A percentile compares a stretch with the other conserved stretches of the same genome.
These are phyloP conservation scores for Pristionchus entomophagus DNA, from an alignment of 2,888 invertebrate species.

Conservation along the genomic window DNA sequence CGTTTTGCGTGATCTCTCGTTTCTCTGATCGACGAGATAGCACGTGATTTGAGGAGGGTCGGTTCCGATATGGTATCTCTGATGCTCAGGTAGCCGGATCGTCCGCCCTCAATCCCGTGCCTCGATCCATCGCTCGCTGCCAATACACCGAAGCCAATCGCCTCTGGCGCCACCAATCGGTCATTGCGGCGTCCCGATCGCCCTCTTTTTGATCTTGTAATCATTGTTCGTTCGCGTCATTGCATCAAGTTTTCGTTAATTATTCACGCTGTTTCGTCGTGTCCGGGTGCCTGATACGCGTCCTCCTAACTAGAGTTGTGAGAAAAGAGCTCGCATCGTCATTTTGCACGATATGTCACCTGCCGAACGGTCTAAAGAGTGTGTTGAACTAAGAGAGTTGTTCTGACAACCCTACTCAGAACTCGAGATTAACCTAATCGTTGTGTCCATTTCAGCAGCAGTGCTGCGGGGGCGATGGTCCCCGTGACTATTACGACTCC, in stretches of 20 bases:
- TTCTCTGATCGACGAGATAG: no score
- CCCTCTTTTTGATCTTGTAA: no score
- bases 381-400: no score
- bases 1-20: no score
- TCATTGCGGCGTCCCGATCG: slow-evolving; percentile 16
- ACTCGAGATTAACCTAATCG: no score
- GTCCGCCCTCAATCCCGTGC: slow-evolving; percentile 64
- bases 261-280: not conserved
- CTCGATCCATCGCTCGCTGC: slow-evolving; percentile 64
- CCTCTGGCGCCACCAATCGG: slow-evolving; percentile 65
- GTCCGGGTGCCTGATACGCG: slow-evolving; percentile 21
- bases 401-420: no score
- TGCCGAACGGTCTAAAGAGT: no score
- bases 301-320: no score
- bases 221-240: no score
- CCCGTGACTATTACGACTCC: slow-evolving; percentile 70
- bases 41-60: no score
- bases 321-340: no score
- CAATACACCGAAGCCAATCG: slow-evolving; percentile 63
- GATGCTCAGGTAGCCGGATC: slow-evolving; percentile 56
- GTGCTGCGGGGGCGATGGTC: slow-evolving; percentile 71
- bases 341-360: no score
- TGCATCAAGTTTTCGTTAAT: not conserved
- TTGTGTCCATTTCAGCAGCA: slow-evolving; percentile 63
- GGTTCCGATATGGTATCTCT: not conserved